Evolutionary conservation across 1,140 invertebrate species (phyloP).

Genomic region (Gryllus bimaculatus): DNA sequence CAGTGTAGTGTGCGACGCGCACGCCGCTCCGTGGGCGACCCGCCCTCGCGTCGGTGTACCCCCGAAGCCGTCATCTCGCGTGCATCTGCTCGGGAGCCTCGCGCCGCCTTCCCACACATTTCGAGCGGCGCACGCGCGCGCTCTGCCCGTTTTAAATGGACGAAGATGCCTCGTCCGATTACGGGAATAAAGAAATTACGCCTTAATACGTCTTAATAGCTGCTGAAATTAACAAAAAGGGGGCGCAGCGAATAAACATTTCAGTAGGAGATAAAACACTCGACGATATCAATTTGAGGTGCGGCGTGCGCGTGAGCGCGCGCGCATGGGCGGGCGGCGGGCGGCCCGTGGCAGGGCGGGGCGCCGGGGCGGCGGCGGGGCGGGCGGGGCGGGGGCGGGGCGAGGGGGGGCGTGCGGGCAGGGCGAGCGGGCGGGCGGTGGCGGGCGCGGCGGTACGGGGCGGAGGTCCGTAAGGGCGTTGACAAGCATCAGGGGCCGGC

Average conservation of each 20-base stretch:
- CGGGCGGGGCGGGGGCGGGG: no score
- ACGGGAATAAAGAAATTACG: conserved; percentile 4
- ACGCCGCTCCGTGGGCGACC: no score
- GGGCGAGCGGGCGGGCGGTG: no score
- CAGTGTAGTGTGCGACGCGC: no score
- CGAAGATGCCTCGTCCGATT: background rate
- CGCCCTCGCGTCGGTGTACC: no score
- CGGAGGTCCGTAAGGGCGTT: no score
- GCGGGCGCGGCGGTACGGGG: no score
- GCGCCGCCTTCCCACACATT: background rate
- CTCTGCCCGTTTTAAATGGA: background rate
- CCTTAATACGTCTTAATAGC: background rate
- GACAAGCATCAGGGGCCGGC: no score
- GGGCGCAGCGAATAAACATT: background rate
- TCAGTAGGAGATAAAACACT: conserved; percentile 1
- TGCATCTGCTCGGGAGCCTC: background rate
- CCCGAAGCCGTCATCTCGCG: background rate
- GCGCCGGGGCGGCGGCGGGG: no score
- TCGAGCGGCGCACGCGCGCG: background rate
- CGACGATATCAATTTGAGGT: conserved; percentile 4
- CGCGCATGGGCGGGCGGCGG: background rate
- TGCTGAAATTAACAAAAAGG: background rate
- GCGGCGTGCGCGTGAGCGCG: no score
- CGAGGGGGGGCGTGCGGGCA: no score
- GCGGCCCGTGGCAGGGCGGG: no score